Conservation (phyloP, 30 jellyfish, hydroid and myxozoan genomes). For the Aurelia sp. region DNA sequence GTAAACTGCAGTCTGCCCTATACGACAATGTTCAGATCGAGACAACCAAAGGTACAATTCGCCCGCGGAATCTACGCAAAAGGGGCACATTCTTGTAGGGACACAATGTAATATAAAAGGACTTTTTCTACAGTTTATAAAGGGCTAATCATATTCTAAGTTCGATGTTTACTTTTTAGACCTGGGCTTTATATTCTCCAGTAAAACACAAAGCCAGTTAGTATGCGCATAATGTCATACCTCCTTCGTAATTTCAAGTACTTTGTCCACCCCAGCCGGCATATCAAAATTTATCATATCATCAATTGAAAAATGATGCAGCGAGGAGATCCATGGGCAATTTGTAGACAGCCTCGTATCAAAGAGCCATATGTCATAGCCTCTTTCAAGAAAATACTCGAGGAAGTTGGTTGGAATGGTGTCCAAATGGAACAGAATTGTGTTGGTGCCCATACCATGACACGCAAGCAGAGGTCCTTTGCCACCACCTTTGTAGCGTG, state of each 20-base stretch:
- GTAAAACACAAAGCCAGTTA: no score
- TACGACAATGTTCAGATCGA: no score
- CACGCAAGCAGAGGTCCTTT: constrained; percentile 74
- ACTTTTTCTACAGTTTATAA: no score
- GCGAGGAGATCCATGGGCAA: constrained; percentile 73
- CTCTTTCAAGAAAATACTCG: constrained; percentile 54
- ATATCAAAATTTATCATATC: constrained; percentile 49
- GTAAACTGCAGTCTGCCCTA: no score
- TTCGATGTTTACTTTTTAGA: no score
- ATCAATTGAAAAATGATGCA: constrained; percentile 51
- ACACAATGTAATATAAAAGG: no score
- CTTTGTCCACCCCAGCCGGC: constrained; percentile 73
- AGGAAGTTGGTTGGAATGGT: constrained; percentile 68
- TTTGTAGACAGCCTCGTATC: constrained; percentile 70
- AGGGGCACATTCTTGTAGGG: no score
- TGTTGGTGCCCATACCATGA: constrained; percentile 70
- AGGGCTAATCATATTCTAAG: no score
- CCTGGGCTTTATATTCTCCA: no score
- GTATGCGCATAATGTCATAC: not conserved
- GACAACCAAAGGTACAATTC: no score
- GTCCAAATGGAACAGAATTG: constrained; percentile 55
- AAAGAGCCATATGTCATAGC: constrained; percentile 72
- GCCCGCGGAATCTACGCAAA: no score
- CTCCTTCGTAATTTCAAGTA: constrained; percentile 60
- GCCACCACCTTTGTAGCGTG: constrained; percentile 77